Evolutionary conservation across 2,888 invertebrate species (phyloP), one percentile per base, ranked within the genome.

Genomic region (Dugesia japonica): DNA sequence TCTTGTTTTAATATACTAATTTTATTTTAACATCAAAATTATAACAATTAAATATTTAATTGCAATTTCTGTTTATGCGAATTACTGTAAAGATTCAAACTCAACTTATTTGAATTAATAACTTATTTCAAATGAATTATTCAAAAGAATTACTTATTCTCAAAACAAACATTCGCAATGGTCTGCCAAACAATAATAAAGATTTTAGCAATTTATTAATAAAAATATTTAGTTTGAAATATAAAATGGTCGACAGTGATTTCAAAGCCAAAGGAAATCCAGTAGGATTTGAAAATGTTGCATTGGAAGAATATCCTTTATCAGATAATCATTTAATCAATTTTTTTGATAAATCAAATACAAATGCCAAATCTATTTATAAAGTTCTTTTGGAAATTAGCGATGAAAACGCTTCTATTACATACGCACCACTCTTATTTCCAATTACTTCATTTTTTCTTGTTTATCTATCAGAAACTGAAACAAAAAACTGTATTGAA

Each of bases 181-280:
- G 56, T 56, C 23, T 56, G 23, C 56, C 56, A 23, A 56, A 56
- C 56, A 56, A 23, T 56, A 1, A 4, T 20, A 56, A 56, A 56
- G 56, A 56, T 20, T 9, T 56, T n/a, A 56, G 23, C 23, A 56
- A 56, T 56, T 56, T 56, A 56, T 56, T 56, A 23, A 56, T 56
- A 23, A 56, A 56, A 56, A 56, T 56, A 20, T 56, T 56, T 23
- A 9, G 20, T 20, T 56, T 56, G 56, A 56, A 56, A 56, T 56
- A 56, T 56, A 56, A 56, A 56, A 56, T 56, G 56, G 17, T 4
- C n/a, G 56, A 56, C n/a, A 56, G 17, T 23, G 56, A 56, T 56
- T 56, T 56, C 56, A 56, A 56, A 56, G 56, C n/a, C n/a, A 56
- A 56, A 56, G 56, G 23, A 56, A 56, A 56, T 56, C n/a, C n/a